A percentile compares a stretch with the other conserved stretches of the same genome.
Evolutionary conservation across 2,888 invertebrate species (phyloP).

Genomic region (Halictus ligatus): DNA sequence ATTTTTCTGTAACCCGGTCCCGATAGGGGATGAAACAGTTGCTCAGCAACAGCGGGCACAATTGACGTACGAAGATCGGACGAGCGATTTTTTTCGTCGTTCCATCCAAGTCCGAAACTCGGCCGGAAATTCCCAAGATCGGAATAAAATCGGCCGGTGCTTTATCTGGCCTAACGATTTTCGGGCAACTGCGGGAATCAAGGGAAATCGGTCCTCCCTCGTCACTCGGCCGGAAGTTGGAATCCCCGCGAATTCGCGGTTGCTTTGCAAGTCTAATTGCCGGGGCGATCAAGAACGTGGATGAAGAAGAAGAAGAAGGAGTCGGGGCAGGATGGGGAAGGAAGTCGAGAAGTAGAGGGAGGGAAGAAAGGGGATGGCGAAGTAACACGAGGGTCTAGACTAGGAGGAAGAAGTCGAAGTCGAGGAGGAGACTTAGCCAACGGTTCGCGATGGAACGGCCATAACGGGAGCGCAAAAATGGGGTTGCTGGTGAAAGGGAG

Average conservation of each 20-base stretch:
- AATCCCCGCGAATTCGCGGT: slow-evolving; percentile 65
- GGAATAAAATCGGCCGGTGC: background rate
- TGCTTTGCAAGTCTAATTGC: slow-evolving; percentile 80
- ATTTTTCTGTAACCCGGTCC: background rate
- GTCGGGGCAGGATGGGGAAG: background rate
- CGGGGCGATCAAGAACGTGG: slow-evolving; percentile 69
- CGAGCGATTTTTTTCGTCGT: background rate
- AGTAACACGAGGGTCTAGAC: slow-evolving; percentile 18
- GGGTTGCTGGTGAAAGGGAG: slow-evolving; percentile 65
- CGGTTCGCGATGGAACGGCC: slow-evolving; percentile 58
- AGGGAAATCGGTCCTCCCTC: slow-evolving; percentile 17
- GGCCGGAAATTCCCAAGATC: background rate
- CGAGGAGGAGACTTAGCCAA: slow-evolving; percentile 42
- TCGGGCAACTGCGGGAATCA: background rate
- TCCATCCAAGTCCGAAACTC: background rate
- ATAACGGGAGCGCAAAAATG: slow-evolving; percentile 66
- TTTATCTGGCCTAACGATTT: background rate
- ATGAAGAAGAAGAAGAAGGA: background rate
- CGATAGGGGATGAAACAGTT: background rate
- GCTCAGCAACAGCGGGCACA: background rate
- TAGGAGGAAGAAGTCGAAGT: slow-evolving; percentile 30
- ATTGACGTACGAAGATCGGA: background rate
- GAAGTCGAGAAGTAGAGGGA: background rate
- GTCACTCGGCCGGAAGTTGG: slow-evolving; percentile 2
- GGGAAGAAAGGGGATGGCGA: background rate